These are phyloP conservation scores for Coluber constrictor DNA, from an alignment of 2,797 vertebrate genomes.

Conservation along the genomic window DNA sequence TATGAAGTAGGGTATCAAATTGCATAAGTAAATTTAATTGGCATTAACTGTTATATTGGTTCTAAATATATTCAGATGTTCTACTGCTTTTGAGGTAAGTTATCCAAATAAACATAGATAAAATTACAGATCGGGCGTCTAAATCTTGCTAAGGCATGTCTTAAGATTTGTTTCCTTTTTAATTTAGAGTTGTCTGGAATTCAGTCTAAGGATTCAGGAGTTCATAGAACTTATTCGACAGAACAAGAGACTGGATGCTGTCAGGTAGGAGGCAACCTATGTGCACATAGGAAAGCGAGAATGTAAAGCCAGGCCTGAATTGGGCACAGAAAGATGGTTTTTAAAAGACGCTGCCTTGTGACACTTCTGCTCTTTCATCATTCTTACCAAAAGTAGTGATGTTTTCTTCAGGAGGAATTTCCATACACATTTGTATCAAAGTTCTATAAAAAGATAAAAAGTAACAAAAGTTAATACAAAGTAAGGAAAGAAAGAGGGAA, in stretches of 20 bases:
- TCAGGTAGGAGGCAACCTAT: constrained; percentile 78
- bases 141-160: constrained; percentile 18
- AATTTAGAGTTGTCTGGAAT: constrained; percentile 95
- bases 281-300: neutral
- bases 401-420: neutral
- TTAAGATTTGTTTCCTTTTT: constrained; percentile 58
- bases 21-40: constrained; percentile 43
- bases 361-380: neutral
- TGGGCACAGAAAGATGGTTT: neutral
- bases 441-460: neutral
- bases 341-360: neutral
- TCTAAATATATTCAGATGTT: neutral
- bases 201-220: constrained; percentile 98
- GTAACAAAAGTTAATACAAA: neutral
- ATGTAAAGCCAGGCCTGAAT: neutral
- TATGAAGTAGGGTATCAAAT: constrained; percentile 38
- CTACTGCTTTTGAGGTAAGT: neutral
- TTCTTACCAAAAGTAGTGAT: neutral
- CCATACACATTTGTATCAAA: neutral
- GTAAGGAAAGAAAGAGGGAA: neutral
- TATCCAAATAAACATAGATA: neutral
- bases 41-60: constrained; percentile 23
- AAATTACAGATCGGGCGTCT: neutral
- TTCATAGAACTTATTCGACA: constrained; percentile 98
- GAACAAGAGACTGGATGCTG: constrained; percentile 98